Percentiles rank a stretch among this genome's conserved stretches.
Evolutionary conservation across 2,113 vertebrate species (phyloP).

Genomic region (Corvus cornix): DNA sequence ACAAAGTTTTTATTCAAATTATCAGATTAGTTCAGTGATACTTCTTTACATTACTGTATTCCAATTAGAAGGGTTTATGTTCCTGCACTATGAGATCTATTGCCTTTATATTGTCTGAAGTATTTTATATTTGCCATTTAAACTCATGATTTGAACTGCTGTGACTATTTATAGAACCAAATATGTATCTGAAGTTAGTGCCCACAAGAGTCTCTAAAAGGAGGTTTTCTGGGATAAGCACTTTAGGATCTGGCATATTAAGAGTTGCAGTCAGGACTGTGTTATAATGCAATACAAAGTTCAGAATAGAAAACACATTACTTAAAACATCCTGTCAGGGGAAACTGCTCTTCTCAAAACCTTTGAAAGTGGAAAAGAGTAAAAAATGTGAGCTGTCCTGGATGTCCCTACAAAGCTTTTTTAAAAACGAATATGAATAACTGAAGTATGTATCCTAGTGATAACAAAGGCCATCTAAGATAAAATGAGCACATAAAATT

Average conservation of each 20-base stretch:
- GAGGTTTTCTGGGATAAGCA: not conserved
- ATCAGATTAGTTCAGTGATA: not conserved
- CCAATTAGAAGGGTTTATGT: not conserved
- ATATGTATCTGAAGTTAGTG: not conserved
- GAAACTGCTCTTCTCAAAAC: not conserved
- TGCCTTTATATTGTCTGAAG: not conserved
- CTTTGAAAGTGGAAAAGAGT: not conserved
- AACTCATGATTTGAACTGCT: not conserved
- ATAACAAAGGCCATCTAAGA: not conserved
- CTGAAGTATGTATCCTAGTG: not conserved
- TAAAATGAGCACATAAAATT: constrained; percentile 60
- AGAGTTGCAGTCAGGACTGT: not conserved
- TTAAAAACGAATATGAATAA: not conserved
- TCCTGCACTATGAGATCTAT: not conserved
- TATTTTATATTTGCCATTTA: not conserved
- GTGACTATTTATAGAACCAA: not conserved
- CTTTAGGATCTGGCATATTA: not conserved
- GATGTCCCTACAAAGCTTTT: not conserved
- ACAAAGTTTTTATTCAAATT: not conserved
- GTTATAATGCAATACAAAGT: not conserved
- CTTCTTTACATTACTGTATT: not conserved
- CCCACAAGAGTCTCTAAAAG: not conserved
- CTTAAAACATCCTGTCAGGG: not conserved
- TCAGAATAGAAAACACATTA: not conserved
- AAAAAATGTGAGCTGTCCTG: not conserved